These are phyloP conservation scores for Dasyprocta punctata DNA, from an alignment of 2,113 vertebrate genomes.

Conservation along the genomic window DNA sequence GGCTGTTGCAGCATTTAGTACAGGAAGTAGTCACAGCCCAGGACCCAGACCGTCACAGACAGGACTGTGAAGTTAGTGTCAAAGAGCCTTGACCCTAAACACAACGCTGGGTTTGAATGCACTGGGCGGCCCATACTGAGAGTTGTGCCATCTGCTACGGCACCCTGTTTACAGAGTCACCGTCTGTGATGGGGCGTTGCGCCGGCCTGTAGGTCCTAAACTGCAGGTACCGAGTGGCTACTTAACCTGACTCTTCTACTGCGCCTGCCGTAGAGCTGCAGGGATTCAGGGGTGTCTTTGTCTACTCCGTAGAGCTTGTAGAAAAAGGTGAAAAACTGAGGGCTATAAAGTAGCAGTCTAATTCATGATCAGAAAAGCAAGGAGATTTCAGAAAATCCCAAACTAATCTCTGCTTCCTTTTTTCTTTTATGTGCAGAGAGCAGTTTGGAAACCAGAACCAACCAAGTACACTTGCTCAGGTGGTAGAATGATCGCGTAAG, in stretches of 20 bases:
- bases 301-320: background rate
- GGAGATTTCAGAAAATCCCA: background rate
- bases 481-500: accelerated
- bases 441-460: background rate
- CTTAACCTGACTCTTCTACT: background rate
- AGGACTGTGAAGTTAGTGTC: background rate
- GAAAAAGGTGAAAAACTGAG: background rate
- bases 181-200: accelerated
- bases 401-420: background rate
- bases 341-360: accelerated
- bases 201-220: accelerated
- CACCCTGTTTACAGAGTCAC: accelerated
- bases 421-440: accelerated
- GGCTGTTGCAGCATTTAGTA: background rate
- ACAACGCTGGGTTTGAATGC: background rate
- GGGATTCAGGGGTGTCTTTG: background rate
- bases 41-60: background rate
- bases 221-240: accelerated
- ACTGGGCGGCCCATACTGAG: accelerated
- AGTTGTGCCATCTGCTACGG: accelerated
- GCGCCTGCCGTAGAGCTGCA: accelerated
- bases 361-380: background rate
- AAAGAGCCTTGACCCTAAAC: background rate
- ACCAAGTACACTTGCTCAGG: accelerated
- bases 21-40: background rate